phyloP scores from a whole-genome alignment of 1,140 invertebrate species.

The Drosophila pachea region DNA sequence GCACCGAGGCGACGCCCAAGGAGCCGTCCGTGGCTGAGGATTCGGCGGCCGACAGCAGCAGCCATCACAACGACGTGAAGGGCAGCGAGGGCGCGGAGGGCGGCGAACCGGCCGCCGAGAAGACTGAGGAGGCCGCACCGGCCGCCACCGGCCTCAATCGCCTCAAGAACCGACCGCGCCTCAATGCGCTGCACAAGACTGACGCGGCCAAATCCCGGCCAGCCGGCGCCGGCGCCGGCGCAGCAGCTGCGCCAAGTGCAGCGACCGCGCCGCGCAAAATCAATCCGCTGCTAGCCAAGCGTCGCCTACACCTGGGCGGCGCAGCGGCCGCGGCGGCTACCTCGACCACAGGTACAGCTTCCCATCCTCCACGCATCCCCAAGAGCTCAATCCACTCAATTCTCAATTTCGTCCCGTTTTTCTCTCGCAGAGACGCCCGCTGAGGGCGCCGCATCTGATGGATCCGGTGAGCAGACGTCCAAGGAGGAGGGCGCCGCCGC shows the following conservation, averaged over 20 bases:
- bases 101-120: conserved; percentile 44
- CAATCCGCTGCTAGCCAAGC: conserved; percentile 75
- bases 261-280: conserved; percentile 66
- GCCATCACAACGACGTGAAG: conserved; percentile 72
- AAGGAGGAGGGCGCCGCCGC: conserved; percentile 50
- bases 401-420: neutral
- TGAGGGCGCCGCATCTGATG: conserved; percentile 72
- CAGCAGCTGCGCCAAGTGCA: conserved; percentile 28
- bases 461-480: conserved; percentile 46
- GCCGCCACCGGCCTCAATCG: conserved; percentile 70
- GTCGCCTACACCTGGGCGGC: conserved; percentile 64
- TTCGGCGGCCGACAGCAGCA: conserved; percentile 68
- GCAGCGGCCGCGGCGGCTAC: conserved; percentile 55
- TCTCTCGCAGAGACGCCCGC: conserved; percentile 50
- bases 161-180: conserved; percentile 73
- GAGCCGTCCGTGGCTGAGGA: conserved; percentile 60
- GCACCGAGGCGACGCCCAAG: conserved; percentile 70
- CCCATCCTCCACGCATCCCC: no score
- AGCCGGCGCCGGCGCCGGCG: conserved; percentile 44
- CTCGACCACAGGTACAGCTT: conserved; percentile 56
- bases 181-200: conserved; percentile 75
- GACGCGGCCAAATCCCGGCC: conserved; percentile 61
- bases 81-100: conserved; percentile 36
- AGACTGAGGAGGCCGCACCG: conserved; percentile 56
- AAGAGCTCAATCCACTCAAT: neutral